These are phyloP conservation scores for Lutjanus argentimaculatus DNA, from an alignment of 2,797 vertebrate species.

Conservation along the genomic window DNA sequence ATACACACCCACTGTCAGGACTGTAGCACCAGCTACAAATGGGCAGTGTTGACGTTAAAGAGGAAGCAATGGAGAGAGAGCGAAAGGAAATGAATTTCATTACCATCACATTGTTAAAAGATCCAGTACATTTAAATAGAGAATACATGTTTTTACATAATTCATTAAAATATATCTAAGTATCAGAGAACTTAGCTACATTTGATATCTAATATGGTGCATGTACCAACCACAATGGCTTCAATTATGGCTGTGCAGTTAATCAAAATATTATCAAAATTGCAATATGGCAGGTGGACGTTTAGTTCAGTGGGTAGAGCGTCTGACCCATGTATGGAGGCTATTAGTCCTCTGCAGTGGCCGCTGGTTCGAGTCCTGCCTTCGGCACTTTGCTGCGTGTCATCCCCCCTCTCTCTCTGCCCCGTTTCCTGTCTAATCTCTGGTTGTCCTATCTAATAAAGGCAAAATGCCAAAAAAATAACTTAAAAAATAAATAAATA, in stretches of 20 bases:
- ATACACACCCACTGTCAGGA: slow-evolving; percentile 29
- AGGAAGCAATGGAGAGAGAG: slow-evolving; percentile 4
- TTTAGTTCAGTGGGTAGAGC: too few species aligned
- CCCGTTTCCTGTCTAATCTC: too few species aligned
- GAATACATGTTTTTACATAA: background rate
- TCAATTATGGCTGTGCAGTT: background rate
- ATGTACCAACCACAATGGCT: background rate
- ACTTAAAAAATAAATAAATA: too few species aligned
- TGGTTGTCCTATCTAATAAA: too few species aligned
- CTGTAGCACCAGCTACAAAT: slow-evolving; percentile 22
- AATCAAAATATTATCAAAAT: too few species aligned
- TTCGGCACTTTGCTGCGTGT: too few species aligned
- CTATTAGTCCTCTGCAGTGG: too few species aligned
- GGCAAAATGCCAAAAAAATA: too few species aligned
- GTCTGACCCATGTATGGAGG: too few species aligned
- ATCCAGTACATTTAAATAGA: background rate
- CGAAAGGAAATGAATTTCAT: slow-evolving; percentile 4
- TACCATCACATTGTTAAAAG: slow-evolving; percentile 18
- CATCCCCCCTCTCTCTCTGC: too few species aligned
- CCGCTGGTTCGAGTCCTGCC: too few species aligned
- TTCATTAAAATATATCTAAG: background rate
- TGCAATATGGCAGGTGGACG: too few species aligned
- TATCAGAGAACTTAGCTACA: background rate
- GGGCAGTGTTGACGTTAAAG: slow-evolving; percentile 9
- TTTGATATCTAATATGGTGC: background rate